Base-by-base conservation (phyloP, 2,888 invertebrate genomes). In the Dusona sp. region DNA sequence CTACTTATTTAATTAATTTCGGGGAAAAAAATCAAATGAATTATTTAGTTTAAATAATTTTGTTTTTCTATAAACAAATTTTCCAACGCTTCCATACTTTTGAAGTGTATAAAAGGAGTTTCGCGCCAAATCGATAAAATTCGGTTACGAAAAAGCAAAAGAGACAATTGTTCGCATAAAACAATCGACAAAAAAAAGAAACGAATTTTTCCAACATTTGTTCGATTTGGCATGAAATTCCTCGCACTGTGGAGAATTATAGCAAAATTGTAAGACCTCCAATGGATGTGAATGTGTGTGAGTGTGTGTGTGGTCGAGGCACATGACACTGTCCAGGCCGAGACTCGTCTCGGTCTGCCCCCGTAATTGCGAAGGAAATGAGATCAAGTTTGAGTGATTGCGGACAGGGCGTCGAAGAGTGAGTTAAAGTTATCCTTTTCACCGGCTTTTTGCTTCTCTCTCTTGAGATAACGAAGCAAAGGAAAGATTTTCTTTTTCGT, bases 351-450 rank as follows among this genome's bases (percentile, higher is more conserved):
- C 65, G 38, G 80, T 81, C 79, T 79, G 78, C 83, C 78, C 79
- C 85, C 88, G 88, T 90, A 92, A 92, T 92, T 92, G 92, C 90
- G 89, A 92, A 92, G 92, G 92, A 92, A 92, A 92, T 92, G 92
- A 92, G 92, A 93, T 93, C 92, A 93, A 92, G 92, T 92, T 92
- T 91, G 92, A 92, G 89, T 92, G 92, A 91, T 91, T 90, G 90
- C 90, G 84, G 80, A 80, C 84, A 80, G 84, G 75, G 75, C 84
- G 80, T 75, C 84, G 84, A 84, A 84, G 72, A 80, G 80, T 72
- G 80, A 84, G 80, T 75, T 72, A 74, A 67, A 77, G 67, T 25
- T 51, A 57, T 25, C 38, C 61, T 70, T 68, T n/a, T 77, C 51
- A 61, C 33, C 72, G 45, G 51, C 80, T 51, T 33, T 48, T 54